A percentile compares a stretch with the other conserved stretches of the same genome.
These are phyloP conservation scores for Arctocebus calabarensis DNA, from an alignment of 2,797 vertebrate genomes.

Conservation along the genomic window DNA sequence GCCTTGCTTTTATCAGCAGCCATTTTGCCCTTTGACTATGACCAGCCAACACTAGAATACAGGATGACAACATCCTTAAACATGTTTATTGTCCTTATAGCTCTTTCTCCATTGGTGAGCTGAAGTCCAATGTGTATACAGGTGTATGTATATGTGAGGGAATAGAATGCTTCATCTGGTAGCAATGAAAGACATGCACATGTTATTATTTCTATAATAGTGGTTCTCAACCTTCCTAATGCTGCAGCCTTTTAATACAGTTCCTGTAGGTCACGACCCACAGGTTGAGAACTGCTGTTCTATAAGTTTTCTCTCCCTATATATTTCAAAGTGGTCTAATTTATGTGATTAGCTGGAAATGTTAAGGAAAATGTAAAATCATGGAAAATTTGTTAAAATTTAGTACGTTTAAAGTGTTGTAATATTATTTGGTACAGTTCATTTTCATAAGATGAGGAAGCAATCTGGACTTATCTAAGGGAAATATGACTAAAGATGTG, in stretches of 20 bases:
- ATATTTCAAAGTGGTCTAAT: background rate
- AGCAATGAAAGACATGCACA: background rate
- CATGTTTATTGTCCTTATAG: background rate
- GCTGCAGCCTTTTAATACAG: too few relatives aligned
- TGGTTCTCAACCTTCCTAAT: too few relatives aligned
- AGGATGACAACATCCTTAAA: background rate
- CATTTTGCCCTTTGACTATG: background rate
- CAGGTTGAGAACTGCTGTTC: background rate
- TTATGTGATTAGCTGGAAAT: conserved; percentile 11
- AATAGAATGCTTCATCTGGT: background rate
- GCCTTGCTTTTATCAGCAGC: background rate
- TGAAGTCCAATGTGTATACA: background rate
- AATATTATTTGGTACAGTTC: background rate
- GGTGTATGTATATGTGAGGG: background rate
- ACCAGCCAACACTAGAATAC: conserved; percentile 1
- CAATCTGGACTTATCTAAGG: background rate
- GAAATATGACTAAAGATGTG: background rate
- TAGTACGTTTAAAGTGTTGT: background rate
- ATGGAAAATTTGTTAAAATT: background rate
- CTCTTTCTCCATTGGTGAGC: background rate
- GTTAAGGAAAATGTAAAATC: background rate
- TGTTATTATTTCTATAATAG: background rate
- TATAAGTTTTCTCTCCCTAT: background rate
- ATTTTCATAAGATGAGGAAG: background rate
- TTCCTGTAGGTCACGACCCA: too few relatives aligned